Base-by-base conservation (phyloP, 2,797 vertebrate genomes). In the Lithobates sylvaticus region DNA sequence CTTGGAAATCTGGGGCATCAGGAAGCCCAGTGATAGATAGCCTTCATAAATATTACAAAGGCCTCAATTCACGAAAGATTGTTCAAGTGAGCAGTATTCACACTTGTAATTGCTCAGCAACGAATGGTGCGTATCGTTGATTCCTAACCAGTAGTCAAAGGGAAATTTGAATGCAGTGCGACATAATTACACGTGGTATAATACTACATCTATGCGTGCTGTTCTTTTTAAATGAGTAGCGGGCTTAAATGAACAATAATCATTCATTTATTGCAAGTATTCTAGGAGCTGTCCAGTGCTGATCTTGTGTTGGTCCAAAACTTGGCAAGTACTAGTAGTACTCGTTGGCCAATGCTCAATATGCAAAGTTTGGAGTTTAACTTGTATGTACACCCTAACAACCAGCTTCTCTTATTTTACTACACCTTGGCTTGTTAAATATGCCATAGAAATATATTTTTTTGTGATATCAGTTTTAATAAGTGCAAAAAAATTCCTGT, bases 41-140 rank as follows among this genome's bases (percentile, higher is more conserved):
- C 21, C 54, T 67, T 67, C 65, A 67, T 67, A 67, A 67, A 67
- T 67, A 67, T 67, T 29, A 26, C 26, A 67, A 67, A 67, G 65
- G 10, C n/a, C 26, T 67, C 27, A 29, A 67, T 67, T 67, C 65
- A 29, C 65, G 1, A 12, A 67, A 67, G 65, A 27, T 67, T 67
- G 65, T 67, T 67, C 7, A 61, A 61, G 0, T 61, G 21, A 61
- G 54, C 54, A 61, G 54, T 61, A 61, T 61, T 23, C 54, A 61
- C 54, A 61, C 50, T 61, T 23, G 18, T 61, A 13, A 61, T 61
- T 61, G 54, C 54, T 61, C 54, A 23, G 54, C 54, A 61, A 61
- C 21, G 8, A 21, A 61, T 61, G 18, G 10, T 61, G 54, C 21
- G 7, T 54, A 61, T 2, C 6, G 7, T 61, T 61, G 54, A 61